These are phyloP conservation scores for Halichoerus grypus DNA, from an alignment of 2,113 vertebrate genomes.

Conservation along the genomic window DNA sequence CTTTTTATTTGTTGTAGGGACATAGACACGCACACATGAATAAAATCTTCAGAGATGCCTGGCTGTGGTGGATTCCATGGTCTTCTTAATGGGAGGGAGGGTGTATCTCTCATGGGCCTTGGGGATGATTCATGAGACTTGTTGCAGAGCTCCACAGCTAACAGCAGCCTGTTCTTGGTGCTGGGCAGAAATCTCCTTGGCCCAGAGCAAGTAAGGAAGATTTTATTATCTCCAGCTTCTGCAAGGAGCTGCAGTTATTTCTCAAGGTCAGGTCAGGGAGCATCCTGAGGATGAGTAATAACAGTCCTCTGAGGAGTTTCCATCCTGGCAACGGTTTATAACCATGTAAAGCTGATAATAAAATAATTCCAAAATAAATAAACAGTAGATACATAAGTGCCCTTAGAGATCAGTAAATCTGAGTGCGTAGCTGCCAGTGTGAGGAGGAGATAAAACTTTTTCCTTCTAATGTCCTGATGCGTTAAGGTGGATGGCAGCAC, in stretches of 20 bases:
- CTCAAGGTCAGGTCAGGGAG: slow-evolving; percentile 73
- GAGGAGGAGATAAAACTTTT: slow-evolving; percentile 56
- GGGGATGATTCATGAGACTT: not conserved
- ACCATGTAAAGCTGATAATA: slow-evolving; percentile 69
- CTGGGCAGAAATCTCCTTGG: slow-evolving; percentile 38
- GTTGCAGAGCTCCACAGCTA: not conserved
- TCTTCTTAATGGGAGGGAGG: not conserved
- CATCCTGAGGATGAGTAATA: slow-evolving; percentile 58
- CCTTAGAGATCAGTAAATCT: slow-evolving; percentile 74
- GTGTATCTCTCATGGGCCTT: not conserved
- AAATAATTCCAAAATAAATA: slow-evolving; percentile 80
- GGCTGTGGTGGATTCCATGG: not conserved
- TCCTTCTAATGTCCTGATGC: slow-evolving; percentile 16
- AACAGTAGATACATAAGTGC: slow-evolving; percentile 60
- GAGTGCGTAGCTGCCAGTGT: not conserved
- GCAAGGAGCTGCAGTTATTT: slow-evolving; percentile 50
- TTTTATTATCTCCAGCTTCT: slow-evolving; percentile 61
- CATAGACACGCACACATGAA: not conserved
- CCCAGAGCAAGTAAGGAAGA: slow-evolving; percentile 51
- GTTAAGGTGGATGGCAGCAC: not conserved
- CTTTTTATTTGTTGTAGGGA: not conserved
- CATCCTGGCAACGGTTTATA: slow-evolving; percentile 20
- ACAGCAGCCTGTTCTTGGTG: not conserved
- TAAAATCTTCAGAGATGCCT: not conserved
- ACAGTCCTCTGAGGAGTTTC: slow-evolving; percentile 31